Evolutionary conservation across 2,888 invertebrate species (phyloP).

Genomic region (Cheilosia urbana): DNA sequence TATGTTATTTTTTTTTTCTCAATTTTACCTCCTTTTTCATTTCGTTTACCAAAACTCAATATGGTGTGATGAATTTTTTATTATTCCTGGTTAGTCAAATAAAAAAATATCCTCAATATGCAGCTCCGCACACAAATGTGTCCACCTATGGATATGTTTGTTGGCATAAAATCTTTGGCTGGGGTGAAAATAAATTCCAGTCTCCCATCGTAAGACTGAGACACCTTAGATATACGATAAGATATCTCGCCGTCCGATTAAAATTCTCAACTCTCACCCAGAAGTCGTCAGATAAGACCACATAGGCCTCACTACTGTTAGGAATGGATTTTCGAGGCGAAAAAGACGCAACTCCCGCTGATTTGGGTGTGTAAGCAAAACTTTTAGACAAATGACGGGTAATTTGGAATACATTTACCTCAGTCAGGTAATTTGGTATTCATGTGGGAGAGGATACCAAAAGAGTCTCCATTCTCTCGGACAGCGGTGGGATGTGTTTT

Average conservation of each 20-base stretch:
- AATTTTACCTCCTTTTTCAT: slow-evolving; percentile 7
- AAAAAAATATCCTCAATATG: slow-evolving; percentile 17
- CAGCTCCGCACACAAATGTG: background rate
- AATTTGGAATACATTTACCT: slow-evolving; percentile 30
- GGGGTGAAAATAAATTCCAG: slow-evolving; percentile 22
- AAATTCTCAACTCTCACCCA: slow-evolving; percentile 26
- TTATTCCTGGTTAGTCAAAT: slow-evolving; percentile 32
- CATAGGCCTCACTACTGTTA: background rate
- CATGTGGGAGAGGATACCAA: slow-evolving; percentile 5
- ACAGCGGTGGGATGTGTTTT: background rate
- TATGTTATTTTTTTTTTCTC: slow-evolving; percentile 1
- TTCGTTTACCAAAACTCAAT: slow-evolving; percentile 1
- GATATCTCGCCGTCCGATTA: slow-evolving; percentile 17
- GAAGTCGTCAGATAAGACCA: slow-evolving; percentile 8
- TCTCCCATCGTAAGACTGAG: background rate
- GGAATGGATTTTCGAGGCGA: background rate
- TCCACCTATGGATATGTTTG: background rate
- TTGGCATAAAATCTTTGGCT: slow-evolving; percentile 9
- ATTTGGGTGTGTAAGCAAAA: slow-evolving; percentile 1
- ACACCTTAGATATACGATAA: background rate
- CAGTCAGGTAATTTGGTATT: slow-evolving; percentile 25
- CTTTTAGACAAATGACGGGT: slow-evolving; percentile 46
- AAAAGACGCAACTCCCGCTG: background rate
- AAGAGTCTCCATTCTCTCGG: background rate
- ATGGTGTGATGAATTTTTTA: slow-evolving; percentile 36